phyloP scores from a whole-genome alignment of 2,888 invertebrate genomes.

The Serrognathus titanus region DNA sequence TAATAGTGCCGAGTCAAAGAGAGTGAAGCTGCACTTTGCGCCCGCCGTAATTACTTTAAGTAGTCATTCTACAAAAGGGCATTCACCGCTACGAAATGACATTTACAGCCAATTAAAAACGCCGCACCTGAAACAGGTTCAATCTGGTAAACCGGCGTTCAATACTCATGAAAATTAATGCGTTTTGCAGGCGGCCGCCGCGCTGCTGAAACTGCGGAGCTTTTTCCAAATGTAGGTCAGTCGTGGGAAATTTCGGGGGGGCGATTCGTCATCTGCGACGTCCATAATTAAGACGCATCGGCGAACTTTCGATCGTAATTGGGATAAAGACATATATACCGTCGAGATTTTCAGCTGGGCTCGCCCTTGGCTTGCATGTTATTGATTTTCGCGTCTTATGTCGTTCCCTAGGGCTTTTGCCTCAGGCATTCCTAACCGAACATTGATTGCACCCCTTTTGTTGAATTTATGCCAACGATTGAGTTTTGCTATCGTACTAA shows the following conservation, averaged over 20 bases:
- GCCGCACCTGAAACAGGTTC: conserved; percentile 16
- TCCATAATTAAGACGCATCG: neutral
- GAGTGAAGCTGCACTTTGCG: too few species aligned
- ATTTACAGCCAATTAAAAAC: conserved; percentile 4
- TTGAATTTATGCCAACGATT: conserved; percentile 1
- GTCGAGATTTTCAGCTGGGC: conserved; percentile 25
- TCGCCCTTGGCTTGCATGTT: conserved; percentile 28
- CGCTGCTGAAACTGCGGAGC: neutral
- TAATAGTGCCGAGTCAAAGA: too few species aligned
- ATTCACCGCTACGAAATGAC: neutral
- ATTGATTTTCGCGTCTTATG: conserved; percentile 33
- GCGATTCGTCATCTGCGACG: neutral
- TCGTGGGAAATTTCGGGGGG: neutral
- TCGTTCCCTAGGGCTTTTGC: conserved; percentile 25
- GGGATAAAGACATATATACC: conserved; percentile 22
- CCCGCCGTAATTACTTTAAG: too few species aligned
- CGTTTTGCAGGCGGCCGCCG: conserved; percentile 3
- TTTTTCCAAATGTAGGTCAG: neutral
- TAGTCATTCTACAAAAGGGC: neutral
- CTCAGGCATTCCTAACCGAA: conserved; percentile 26
- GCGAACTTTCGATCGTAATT: conserved; percentile 20
- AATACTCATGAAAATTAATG: conserved; percentile 16
- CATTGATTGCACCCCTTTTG: conserved; percentile 26
- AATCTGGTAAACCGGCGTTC: conserved; percentile 11
- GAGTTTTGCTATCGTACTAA: neutral